Evolutionary conservation across 2,113 vertebrate genomes (phyloP).

Genomic region (Argyrosomus japonicus): DNA sequence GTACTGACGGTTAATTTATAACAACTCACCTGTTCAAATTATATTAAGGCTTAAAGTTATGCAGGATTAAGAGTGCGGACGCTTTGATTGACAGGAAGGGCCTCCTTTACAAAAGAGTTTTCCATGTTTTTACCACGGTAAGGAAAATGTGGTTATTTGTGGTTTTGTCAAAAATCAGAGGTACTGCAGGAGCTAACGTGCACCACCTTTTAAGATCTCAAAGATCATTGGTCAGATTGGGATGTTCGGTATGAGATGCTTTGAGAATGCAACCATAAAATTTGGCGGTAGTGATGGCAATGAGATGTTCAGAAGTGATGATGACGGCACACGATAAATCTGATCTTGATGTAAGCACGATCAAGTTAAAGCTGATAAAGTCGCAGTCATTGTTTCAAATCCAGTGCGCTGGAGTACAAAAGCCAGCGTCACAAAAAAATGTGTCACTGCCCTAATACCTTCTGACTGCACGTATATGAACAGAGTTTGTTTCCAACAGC

Average conservation of each 20-base stretch:
- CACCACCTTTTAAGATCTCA: background rate
- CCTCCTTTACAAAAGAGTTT: background rate
- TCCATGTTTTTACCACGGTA: background rate
- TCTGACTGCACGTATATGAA: conserved; percentile 19
- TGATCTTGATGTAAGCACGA: conserved; percentile 17
- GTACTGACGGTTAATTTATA: too few relatives aligned
- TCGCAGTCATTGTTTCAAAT: conserved; percentile 19
- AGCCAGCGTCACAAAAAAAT: conserved; percentile 8
- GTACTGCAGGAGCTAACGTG: background rate
- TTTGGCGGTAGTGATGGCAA: background rate
- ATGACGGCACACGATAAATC: background rate
- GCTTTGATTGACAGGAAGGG: too few relatives aligned
- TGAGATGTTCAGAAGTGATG: background rate
- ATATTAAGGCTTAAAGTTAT: too few relatives aligned
- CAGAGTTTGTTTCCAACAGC: conserved; percentile 7
- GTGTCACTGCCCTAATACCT: conserved; percentile 26
- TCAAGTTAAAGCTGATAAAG: conserved; percentile 18
- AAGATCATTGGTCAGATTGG: background rate
- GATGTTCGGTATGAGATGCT: background rate
- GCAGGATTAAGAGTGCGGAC: too few relatives aligned
- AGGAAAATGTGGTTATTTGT: background rate
- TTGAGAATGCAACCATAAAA: background rate
- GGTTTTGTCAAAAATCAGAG: background rate
- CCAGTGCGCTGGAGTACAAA: background rate
- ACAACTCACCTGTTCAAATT: too few relatives aligned